Percentiles rank a stretch among this genome's conserved stretches.
phyloP scores from a whole-genome alignment of 2,888 invertebrate genomes.

The Pantelozetes paolii region DNA sequence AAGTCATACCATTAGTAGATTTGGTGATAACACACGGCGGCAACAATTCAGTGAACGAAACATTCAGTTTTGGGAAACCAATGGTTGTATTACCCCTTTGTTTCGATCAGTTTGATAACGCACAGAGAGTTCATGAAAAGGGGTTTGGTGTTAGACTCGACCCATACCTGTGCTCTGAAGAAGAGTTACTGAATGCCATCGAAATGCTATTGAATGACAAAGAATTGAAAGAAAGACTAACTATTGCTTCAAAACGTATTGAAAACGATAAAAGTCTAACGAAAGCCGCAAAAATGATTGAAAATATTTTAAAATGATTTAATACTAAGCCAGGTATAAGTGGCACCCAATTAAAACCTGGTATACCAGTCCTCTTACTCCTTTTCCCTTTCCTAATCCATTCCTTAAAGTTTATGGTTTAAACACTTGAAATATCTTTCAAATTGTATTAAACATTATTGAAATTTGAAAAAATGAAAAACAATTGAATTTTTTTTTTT shows the following conservation, averaged over 20 bases:
- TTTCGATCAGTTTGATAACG: slow-evolving; percentile 40
- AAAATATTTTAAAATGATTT: slow-evolving; percentile 8
- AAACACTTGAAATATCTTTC: too few relatives aligned
- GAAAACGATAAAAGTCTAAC: neutral
- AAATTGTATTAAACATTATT: too few relatives aligned
- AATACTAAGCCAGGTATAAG: too few relatives aligned
- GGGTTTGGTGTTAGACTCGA: slow-evolving; percentile 37
- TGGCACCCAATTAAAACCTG: too few relatives aligned
- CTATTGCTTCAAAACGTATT: neutral
- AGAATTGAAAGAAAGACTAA: slow-evolving; percentile 16
- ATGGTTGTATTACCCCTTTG: slow-evolving; percentile 38
- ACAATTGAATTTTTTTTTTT: too few relatives aligned
- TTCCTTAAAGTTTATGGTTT: too few relatives aligned
- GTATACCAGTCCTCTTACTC: too few relatives aligned
- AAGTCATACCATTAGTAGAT: too few relatives aligned
- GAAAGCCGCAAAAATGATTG: neutral
- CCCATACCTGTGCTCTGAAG: neutral
- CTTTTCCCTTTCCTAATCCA: too few relatives aligned
- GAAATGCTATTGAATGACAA: slow-evolving; percentile 35
- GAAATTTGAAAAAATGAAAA: too few relatives aligned
- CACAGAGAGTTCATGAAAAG: slow-evolving; percentile 36
- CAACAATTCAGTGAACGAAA: slow-evolving; percentile 36
- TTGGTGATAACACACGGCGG: too few relatives aligned
- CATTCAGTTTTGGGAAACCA: slow-evolving; percentile 36
- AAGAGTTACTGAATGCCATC: slow-evolving; percentile 20